Percentiles rank a stretch among this genome's conserved stretches.
phyloP scores from a whole-genome alignment of 2,888 invertebrate genomes.

The Malachius bipustulatus region DNA sequence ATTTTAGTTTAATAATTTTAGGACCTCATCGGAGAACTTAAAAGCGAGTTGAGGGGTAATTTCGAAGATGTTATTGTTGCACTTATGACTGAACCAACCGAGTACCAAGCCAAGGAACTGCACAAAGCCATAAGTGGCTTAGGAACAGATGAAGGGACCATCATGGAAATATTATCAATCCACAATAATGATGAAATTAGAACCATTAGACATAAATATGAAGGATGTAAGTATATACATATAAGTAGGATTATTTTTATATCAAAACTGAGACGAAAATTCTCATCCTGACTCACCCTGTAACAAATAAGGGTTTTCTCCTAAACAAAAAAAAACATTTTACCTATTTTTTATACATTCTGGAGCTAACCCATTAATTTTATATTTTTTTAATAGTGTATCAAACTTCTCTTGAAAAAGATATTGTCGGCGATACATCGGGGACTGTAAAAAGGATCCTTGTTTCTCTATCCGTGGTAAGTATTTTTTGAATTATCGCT shows the following conservation, averaged over 20 bases:
- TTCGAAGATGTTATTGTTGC: slow-evolving; percentile 76
- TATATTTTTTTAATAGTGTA: too few relatives aligned
- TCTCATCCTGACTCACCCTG: too few relatives aligned
- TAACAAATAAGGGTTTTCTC: too few relatives aligned
- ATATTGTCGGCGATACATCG: slow-evolving; percentile 77
- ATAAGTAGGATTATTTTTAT: slow-evolving; percentile 4
- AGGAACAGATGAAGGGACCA: slow-evolving; percentile 69
- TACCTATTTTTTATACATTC: too few relatives aligned
- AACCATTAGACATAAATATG: slow-evolving; percentile 63
- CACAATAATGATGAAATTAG: slow-evolving; percentile 73
- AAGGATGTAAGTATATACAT: slow-evolving; percentile 23
- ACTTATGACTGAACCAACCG: slow-evolving; percentile 69
- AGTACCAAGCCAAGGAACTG: slow-evolving; percentile 71
- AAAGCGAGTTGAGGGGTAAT: slow-evolving; percentile 78
- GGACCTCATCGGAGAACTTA: slow-evolving; percentile 70
- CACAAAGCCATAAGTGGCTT: slow-evolving; percentile 71
- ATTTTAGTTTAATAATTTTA: too few relatives aligned
- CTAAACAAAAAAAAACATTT: too few relatives aligned
- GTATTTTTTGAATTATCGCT: slow-evolving; percentile 15
- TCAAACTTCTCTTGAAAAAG: slow-evolving; percentile 66
- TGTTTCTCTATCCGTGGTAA: slow-evolving; percentile 62
- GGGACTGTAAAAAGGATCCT: slow-evolving; percentile 83
- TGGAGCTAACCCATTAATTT: too few relatives aligned
- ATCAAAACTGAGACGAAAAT: too few relatives aligned
- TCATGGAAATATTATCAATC: slow-evolving; percentile 79